Evolutionary conservation across 1,140 invertebrate species (phyloP), one percentile per base, ranked within the genome.

Genomic region (Drosophila littoralis): DNA sequence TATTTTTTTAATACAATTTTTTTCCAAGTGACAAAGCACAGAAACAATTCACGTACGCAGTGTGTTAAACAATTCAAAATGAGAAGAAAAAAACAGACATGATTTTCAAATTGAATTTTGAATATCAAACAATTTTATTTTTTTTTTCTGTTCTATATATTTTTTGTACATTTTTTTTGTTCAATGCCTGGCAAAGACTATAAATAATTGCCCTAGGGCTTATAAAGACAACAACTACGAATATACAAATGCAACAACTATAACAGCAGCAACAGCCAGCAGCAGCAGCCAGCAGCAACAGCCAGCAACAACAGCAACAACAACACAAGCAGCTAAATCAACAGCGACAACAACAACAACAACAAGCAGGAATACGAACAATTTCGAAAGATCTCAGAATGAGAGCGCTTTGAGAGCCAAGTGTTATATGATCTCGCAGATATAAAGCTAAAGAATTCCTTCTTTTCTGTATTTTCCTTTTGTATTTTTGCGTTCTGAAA

Each of bases 361-460:
- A 46, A 57, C 33, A 33, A 72, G 17, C 57, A 69, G 42, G 55
- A 81, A 77, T 68, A 81, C 57, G 32, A 85, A 78, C 54, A 76
- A 78, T 51, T 66, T 17, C 33, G 59, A 73, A 67, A 76, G 65
- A 55, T 40, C 54, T 50, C 42, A 68, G 33, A 78, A 54, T 58
- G 65, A 67, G 76, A 77, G 50, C 71, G 58, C 13, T 7, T 28
- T 61, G 32, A 54, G 76, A 75, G 64, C 46, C 64, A 78, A 76
- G 79, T 89, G 83, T 88, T 88, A 88, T 88, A 88, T 88, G 83
- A 88, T 88, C 79, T 88, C 61, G 67, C 79, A 65, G 59, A 48
- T 70, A 70, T 61, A 67, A 75, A 64, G 42, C 71, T 46, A 33
- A 59, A 68, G 70, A 40, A 55, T 52, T 52, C 28, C 8, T 50